Base-by-base conservation (phyloP, 1,140 invertebrate genomes). In the Drosophila elegans region DNA sequence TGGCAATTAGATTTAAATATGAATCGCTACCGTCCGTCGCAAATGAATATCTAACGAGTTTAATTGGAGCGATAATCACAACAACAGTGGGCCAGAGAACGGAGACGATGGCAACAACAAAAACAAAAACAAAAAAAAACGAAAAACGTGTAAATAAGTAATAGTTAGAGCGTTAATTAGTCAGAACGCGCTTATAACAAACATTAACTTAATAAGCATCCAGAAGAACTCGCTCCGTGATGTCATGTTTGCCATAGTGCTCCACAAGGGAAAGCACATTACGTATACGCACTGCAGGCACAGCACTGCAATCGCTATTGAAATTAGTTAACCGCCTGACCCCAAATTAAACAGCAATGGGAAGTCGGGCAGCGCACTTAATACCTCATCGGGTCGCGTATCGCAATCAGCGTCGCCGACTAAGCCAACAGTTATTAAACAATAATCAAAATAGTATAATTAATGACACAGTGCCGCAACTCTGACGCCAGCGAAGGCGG, bases 381-480 rank as follows among this genome's bases (percentile, higher is more conserved):
- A 56, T 45, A 48, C 68, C 55, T 34, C 69, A 59, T 68, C 53
- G 60, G 52, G 25, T 21, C 41, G 46, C 79, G 57, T 74, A 72
- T 68, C 53, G 55, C 62, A 74, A 78, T 61, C 64, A 77, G 44
- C 61, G 61, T 39, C 41, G 51, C 60, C 62, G 44, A 36, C 39
- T 67, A 80, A 80, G 59, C 73, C 49, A 44, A 25, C 46, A 57
- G 59, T 73, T 79, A 89, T 86, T 88, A 86, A 76, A 79, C 59
- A 79, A 74, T 88, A 88, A 88, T 79, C 80, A 79, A 76, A 72
- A 83, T 84, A 89, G 75, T 67, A 78, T 84, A 89, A 88, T 88
- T 88, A 88, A 88, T 88, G 76, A 80, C 54, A 61, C 61, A 10
- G 64, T 41, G 39, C 48, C 59, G 29, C 59, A 62, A 34, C 29